Evolutionary conservation across 2,113 vertebrate species (phyloP).

Genomic region (Callipepla squamata): DNA sequence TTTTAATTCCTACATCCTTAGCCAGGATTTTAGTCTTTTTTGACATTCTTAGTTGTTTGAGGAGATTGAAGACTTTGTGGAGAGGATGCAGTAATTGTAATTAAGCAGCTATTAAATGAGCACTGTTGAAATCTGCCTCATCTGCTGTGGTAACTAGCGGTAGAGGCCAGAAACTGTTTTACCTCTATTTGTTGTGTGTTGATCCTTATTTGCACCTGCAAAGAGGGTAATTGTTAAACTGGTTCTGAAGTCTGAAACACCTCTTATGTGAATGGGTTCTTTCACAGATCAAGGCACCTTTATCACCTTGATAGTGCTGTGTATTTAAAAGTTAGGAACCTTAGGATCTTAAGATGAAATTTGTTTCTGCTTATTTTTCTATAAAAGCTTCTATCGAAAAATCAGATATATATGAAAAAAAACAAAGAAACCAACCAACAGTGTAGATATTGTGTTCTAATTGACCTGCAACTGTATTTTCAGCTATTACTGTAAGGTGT

Average conservation of each 20-base stretch:
- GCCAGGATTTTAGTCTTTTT: background rate
- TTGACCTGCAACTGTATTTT: background rate
- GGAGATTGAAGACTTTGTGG: background rate
- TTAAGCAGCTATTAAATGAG: background rate
- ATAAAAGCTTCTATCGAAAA: background rate
- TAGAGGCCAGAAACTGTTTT: background rate
- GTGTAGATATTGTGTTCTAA: background rate
- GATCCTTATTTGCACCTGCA: background rate
- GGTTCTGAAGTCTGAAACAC: background rate
- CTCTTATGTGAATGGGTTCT: fast-evolving
- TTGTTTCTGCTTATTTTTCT: background rate
- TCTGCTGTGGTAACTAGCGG: background rate
- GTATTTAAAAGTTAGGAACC: background rate
- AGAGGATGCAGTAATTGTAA: background rate
- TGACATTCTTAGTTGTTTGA: background rate
- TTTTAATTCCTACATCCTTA: background rate
- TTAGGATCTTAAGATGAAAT: background rate
- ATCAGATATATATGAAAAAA: background rate
- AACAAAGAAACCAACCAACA: too few species aligned
- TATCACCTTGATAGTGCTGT: background rate
- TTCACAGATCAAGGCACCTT: background rate
- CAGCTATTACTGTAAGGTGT: background rate
- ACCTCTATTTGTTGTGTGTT: background rate
- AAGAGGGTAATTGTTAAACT: background rate
- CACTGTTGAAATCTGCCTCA: background rate